Evolutionary conservation across 1,140 invertebrate species (phyloP).

Genomic region (Solenopsis fugax): DNA sequence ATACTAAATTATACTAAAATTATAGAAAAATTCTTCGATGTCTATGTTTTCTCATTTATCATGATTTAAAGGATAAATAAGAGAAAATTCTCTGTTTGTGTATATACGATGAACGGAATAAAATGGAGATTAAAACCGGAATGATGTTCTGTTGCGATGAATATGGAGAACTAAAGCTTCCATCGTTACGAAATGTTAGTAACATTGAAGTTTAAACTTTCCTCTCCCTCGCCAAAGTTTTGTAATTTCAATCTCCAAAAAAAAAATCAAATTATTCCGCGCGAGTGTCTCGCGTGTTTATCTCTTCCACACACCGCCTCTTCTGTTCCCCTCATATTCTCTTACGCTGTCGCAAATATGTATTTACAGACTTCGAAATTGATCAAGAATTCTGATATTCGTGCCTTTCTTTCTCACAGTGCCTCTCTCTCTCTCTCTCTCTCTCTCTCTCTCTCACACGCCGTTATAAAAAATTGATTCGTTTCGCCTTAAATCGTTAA

Average conservation of each 20-base stretch:
- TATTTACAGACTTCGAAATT: slow-evolving; percentile 78
- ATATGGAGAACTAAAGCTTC: not conserved
- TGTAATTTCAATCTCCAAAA: slow-evolving; percentile 5
- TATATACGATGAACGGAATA: not conserved
- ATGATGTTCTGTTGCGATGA: not conserved
- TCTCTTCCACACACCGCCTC: not conserved
- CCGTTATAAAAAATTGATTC: slow-evolving; percentile 79
- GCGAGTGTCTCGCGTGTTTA: slow-evolving; percentile 26
- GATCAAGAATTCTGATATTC: slow-evolving; percentile 83
- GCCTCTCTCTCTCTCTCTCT: slow-evolving; percentile 33
- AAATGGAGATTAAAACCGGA: slow-evolving; percentile 21
- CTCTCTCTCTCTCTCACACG: slow-evolving; percentile 28
- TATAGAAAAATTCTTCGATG: too few species aligned
- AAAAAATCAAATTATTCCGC: slow-evolving; percentile 14
- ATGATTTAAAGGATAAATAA: too few species aligned
- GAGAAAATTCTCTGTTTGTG: too few species aligned
- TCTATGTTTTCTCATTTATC: too few species aligned
- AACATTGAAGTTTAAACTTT: too few species aligned
- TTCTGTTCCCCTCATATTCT: not conserved
- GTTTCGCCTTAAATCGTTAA: slow-evolving; percentile 73
- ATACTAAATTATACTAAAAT: too few species aligned
- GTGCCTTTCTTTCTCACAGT: slow-evolving; percentile 42
- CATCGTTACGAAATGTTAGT: not conserved
- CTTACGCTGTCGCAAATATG: slow-evolving; percentile 55
- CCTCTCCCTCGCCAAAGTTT: too few species aligned